These are phyloP conservation scores for Periophthalmus magnuspinnatus DNA, from an alignment of 2,797 vertebrate species.

Conservation along the genomic window DNA sequence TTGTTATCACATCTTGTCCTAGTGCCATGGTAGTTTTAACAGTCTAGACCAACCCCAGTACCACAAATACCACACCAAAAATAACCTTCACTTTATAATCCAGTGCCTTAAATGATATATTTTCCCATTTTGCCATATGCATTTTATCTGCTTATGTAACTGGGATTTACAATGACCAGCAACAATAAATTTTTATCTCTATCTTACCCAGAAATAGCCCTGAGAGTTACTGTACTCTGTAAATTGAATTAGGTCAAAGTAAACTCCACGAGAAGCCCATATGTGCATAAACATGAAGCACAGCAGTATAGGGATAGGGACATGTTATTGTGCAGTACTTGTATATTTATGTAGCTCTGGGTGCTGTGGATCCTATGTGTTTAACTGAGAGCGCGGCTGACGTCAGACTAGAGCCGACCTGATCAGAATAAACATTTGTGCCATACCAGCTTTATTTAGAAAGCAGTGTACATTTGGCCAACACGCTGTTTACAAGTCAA, in stretches of 20 bases:
- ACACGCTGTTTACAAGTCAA: background rate
- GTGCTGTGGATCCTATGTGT: slow-evolving; percentile 28
- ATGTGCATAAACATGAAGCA: slow-evolving; percentile 2
- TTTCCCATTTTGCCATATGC: background rate
- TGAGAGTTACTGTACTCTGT: background rate
- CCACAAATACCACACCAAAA: background rate
- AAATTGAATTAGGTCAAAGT: background rate
- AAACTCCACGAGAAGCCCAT: background rate
- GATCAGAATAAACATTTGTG: slow-evolving; percentile 44
- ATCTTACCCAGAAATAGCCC: background rate
- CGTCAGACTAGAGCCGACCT: slow-evolving; percentile 46
- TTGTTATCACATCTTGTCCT: background rate
- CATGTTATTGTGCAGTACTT: background rate
- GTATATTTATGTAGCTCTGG: slow-evolving; percentile 3
- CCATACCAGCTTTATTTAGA: background rate
- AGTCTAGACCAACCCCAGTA: background rate
- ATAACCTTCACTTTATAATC: background rate
- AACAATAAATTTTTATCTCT: background rate
- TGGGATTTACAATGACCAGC: background rate
- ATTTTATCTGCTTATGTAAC: background rate
- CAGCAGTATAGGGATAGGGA: background rate
- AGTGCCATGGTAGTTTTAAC: background rate
- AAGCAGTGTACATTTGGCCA: background rate
- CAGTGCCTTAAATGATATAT: background rate
- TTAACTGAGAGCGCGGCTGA: slow-evolving; percentile 28